A percentile compares a stretch with the other conserved stretches of the same genome.
These are phyloP conservation scores for Lates japonicus DNA, from an alignment of 2,797 vertebrate genomes.

Conservation along the genomic window DNA sequence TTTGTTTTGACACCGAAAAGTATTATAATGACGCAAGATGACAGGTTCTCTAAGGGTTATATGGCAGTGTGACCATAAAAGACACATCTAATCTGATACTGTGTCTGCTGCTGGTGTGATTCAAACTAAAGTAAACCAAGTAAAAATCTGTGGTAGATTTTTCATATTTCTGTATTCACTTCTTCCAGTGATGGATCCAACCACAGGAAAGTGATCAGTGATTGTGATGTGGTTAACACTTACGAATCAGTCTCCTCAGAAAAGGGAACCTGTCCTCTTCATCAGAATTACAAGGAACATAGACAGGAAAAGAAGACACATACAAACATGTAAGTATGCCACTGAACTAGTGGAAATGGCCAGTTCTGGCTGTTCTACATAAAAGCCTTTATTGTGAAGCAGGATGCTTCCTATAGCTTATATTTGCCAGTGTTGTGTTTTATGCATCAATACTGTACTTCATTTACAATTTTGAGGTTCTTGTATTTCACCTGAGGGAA, in stretches of 20 bases:
- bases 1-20: constrained; percentile 46
- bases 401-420: background rate
- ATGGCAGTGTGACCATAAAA: constrained; percentile 6
- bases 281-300: background rate
- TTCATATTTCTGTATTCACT: constrained; percentile 47
- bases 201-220: constrained; percentile 27
- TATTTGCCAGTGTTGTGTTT: constrained; percentile 14
- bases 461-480: no score
- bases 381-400: background rate
- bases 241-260: constrained; percentile 11
- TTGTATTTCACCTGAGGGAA: no score
- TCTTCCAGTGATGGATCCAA: constrained; percentile 23
- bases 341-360: background rate
- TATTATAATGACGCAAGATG: constrained; percentile 29
- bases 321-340: background rate
- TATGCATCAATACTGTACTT: background rate
- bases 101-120: constrained; percentile 18
- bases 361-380: background rate
- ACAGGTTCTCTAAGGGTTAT: constrained; percentile 15
- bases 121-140: constrained; percentile 40
- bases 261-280: background rate
- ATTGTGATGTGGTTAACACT: constrained; percentile 36
- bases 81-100: constrained; percentile 7
- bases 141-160: constrained; percentile 38
- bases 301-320: background rate